Evolutionary conservation across 2,888 invertebrate species (phyloP).

Genomic region (Azorinus chamasolen): DNA sequence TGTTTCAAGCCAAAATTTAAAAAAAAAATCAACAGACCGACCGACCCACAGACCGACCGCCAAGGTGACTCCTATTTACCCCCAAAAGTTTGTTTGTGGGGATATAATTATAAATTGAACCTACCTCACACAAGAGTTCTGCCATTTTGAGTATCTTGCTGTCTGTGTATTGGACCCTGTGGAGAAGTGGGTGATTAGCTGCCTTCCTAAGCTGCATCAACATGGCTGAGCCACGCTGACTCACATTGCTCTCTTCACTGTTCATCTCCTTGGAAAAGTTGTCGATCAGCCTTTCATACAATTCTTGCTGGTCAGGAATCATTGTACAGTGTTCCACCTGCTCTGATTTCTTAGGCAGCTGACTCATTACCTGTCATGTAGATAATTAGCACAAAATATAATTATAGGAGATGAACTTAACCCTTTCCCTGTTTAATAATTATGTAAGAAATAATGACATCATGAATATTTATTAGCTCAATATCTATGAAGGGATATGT

Average conservation of each 20-base stretch:
- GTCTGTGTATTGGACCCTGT: conserved; percentile 91
- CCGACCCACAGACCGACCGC: too few species aligned
- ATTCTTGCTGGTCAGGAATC: conserved; percentile 90
- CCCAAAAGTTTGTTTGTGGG: too few species aligned
- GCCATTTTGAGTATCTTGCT: conserved; percentile 90
- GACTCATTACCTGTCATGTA: conserved; percentile 86
- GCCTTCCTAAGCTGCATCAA: conserved; percentile 96
- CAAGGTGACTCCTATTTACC: too few species aligned
- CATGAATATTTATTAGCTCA: too few species aligned
- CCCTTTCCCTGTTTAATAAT: too few species aligned
- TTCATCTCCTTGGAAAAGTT: conserved; percentile 63
- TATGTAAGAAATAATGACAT: too few species aligned
- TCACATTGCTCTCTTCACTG: conserved; percentile 22
- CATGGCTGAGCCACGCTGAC: conserved; percentile 77
- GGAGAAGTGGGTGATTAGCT: conserved; percentile 96
- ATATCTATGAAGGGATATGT: too few species aligned
- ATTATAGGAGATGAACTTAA: too few species aligned
- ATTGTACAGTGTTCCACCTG: conserved; percentile 90
- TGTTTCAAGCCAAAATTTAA: too few species aligned
- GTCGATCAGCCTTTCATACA: conserved; percentile 92
- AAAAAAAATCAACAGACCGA: too few species aligned
- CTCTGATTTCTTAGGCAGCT: conserved; percentile 94
- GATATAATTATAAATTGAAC: too few species aligned
- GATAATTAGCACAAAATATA: too few species aligned
- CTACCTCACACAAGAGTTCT: conserved; percentile 84